Evolutionary conservation across 2,113 vertebrate species (phyloP).

Genomic region (Archocentrus centrarchus): DNA sequence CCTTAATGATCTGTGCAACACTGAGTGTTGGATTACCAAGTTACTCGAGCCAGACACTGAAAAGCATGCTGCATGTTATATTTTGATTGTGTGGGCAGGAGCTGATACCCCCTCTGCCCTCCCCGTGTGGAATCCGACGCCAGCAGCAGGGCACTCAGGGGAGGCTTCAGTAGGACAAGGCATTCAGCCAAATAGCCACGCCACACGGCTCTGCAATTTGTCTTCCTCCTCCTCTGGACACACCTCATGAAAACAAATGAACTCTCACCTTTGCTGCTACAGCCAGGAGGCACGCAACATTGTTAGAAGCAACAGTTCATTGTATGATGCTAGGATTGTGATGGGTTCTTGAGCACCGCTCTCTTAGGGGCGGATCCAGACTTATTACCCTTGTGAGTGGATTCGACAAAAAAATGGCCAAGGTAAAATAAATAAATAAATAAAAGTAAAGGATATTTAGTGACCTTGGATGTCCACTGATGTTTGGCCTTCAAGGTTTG

Average conservation of each 20-base stretch:
- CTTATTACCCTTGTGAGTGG: constrained; percentile 38
- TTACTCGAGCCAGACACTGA: constrained; percentile 57
- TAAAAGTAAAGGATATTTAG: constrained; percentile 45
- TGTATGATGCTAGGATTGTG: constrained; percentile 49
- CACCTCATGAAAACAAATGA: constrained; percentile 77
- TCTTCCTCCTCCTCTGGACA: constrained; percentile 73
- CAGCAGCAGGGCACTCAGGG: constrained; percentile 66
- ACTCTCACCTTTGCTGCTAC: constrained; percentile 76
- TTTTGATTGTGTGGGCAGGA: constrained; percentile 77
- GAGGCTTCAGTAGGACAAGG: constrained; percentile 64
- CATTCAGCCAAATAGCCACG: constrained; percentile 70
- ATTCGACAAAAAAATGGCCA: constrained; percentile 46
- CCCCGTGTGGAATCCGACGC: constrained; percentile 70
- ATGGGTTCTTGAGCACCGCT: constrained; percentile 55
- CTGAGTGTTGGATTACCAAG: constrained; percentile 59
- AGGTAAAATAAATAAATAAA: constrained; percentile 16
- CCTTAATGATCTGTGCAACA: constrained; percentile 68
- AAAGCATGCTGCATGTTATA: constrained; percentile 67
- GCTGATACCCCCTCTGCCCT: constrained; percentile 69
- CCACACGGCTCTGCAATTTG: constrained; percentile 71
- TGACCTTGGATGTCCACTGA: constrained; percentile 50
- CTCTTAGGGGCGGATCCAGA: constrained; percentile 32
- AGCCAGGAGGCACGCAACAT: constrained; percentile 50
- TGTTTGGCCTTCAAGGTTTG: constrained; percentile 48
- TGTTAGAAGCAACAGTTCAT: constrained; percentile 64